Percentiles rank a stretch among this genome's conserved stretches.
These are phyloP conservation scores for Urophycis tenuis DNA, from an alignment of 2,797 vertebrate genomes.

Conservation along the genomic window DNA sequence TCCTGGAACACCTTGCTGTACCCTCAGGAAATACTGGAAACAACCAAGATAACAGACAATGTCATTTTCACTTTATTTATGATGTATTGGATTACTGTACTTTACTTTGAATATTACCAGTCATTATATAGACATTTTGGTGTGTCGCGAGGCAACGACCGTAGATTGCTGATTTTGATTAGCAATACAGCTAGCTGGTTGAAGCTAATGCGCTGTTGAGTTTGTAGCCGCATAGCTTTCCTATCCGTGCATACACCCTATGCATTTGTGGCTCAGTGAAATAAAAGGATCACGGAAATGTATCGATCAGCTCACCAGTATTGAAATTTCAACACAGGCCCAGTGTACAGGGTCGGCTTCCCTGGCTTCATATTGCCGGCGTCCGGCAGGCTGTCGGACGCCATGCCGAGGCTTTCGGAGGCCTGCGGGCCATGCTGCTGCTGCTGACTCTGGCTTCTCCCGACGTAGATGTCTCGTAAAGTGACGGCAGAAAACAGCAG, in stretches of 20 bases:
- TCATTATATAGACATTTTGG: too few relatives aligned
- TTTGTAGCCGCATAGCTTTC: neutral
- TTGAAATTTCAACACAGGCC: constrained; percentile 68
- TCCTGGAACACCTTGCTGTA: constrained; percentile 77
- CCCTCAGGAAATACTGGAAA: constrained; percentile 73
- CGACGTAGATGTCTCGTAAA: constrained; percentile 65
- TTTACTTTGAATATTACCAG: neutral
- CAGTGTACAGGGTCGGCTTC: constrained; percentile 55
- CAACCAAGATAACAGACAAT: constrained; percentile 2
- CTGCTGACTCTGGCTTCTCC: constrained; percentile 41
- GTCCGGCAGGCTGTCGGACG: constrained; percentile 22
- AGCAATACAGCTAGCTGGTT: neutral
- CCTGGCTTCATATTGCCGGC: constrained; percentile 38
- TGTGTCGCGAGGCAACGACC: too few relatives aligned
- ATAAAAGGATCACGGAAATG: neutral
- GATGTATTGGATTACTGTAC: neutral
- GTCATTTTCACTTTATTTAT: neutral
- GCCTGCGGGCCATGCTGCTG: constrained; percentile 29
- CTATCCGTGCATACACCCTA: neutral
- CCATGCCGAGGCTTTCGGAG: constrained; percentile 23
- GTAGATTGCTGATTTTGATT: neutral
- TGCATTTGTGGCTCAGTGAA: neutral
- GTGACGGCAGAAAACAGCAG: constrained; percentile 69
- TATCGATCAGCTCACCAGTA: constrained; percentile 64
- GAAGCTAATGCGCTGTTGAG: neutral